These are phyloP conservation scores for Argyrosomus regius DNA, from an alignment of 2,797 vertebrate species.

Conservation along the genomic window DNA sequence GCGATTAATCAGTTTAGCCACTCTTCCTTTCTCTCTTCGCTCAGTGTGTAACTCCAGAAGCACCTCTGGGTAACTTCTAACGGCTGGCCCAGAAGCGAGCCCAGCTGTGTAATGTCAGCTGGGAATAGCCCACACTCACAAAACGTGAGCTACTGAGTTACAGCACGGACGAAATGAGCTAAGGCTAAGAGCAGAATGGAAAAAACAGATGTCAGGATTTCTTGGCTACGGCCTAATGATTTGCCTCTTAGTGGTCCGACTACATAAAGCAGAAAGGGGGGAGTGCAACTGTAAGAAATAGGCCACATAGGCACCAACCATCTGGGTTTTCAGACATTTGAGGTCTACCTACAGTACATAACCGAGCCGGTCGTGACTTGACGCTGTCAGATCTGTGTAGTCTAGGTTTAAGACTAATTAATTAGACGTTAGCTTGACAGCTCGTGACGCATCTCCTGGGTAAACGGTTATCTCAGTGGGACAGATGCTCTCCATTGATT, in stretches of 20 bases:
- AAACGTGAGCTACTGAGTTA: conserved; percentile 74
- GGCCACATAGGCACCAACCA: conserved; percentile 61
- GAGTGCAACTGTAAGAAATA: conserved; percentile 53
- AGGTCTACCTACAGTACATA: conserved; percentile 37
- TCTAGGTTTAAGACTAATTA: conserved; percentile 65
- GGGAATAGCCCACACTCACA: conserved; percentile 73
- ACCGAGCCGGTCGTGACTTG: conserved; percentile 47
- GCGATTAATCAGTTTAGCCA: conserved; percentile 67
- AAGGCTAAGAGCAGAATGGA: conserved; percentile 67
- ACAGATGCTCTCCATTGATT: conserved; percentile 82
- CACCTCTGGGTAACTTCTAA: conserved; percentile 75
- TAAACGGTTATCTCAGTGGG: conserved; percentile 70
- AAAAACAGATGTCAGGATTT: conserved; percentile 75
- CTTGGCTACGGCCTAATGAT: conserved; percentile 71
- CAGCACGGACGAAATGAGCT: conserved; percentile 67
- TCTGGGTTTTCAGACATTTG: conserved; percentile 53
- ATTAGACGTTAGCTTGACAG: conserved; percentile 68
- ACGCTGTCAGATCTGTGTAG: conserved; percentile 52
- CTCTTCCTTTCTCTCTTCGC: conserved; percentile 14
- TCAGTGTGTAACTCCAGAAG: conserved; percentile 76
- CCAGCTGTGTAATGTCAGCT: conserved; percentile 81
- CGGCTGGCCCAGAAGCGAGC: conserved; percentile 55
- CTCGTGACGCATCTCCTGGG: conserved; percentile 68
- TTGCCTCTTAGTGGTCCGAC: conserved; percentile 58
- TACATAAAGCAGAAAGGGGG: conserved; percentile 54